Conservation (phyloP, 2,797 vertebrate genomes). For the Cryptoblepharus egeriae region DNA sequence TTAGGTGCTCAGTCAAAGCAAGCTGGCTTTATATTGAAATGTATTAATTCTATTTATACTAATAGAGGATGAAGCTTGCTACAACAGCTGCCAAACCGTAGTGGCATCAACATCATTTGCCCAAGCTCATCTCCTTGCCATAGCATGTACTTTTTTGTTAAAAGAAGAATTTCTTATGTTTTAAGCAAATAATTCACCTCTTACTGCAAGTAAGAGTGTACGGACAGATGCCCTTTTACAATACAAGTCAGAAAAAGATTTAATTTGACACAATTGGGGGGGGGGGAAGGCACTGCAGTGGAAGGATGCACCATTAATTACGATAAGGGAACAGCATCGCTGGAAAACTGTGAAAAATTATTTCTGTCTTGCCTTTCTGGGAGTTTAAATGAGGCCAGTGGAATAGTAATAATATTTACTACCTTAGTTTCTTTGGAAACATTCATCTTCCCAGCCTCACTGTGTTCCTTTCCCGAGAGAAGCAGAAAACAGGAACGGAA, state of each 20-base stretch:
- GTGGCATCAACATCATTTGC: not conserved
- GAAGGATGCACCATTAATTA: not conserved
- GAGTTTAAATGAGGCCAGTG: constrained; percentile 17
- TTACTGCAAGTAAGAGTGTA: not conserved
- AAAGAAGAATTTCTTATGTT: not conserved
- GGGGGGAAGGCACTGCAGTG: not conserved
- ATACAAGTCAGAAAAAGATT: not conserved
- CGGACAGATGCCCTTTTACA: constrained; percentile 4
- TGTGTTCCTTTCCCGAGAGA: not conserved
- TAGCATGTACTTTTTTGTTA: not conserved
- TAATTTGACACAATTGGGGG: not conserved
- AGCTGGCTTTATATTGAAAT: not conserved
- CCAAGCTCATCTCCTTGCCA: fast-evolving
- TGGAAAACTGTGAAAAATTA: constrained; percentile 38
- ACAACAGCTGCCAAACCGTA: not conserved
- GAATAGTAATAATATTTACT: constrained; percentile 18
- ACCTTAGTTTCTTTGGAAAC: constrained; percentile 5
- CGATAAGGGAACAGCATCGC: not conserved
- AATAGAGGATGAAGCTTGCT: constrained; percentile 1
- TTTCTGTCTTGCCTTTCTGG: constrained; percentile 20
- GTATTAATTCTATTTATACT: not conserved
- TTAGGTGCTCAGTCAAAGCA: not conserved
- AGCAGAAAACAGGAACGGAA: not conserved
- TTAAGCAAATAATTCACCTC: not conserved
- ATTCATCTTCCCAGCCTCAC: not conserved